Percentiles rank a stretch among this genome's conserved stretches.
phyloP scores from a whole-genome alignment of 2,888 invertebrate genomes.

The Platycheirus rosarum region DNA sequence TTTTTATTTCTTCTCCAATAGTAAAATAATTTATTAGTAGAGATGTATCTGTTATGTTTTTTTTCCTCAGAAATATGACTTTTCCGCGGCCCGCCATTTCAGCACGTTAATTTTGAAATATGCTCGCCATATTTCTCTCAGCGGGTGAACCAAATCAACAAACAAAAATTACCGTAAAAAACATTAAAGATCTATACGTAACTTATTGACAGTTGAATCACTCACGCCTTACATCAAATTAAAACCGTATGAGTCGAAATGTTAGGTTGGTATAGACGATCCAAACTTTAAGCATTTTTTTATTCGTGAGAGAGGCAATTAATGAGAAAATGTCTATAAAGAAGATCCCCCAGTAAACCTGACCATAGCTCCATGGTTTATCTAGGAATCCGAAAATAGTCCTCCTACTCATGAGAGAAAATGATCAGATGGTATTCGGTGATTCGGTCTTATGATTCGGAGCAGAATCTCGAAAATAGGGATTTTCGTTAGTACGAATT shows the following conservation, averaged over 20 bases:
- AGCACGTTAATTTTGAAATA: constrained; percentile 16
- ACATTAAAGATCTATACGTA: constrained; percentile 26
- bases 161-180: constrained; percentile 22
- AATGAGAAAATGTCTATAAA: constrained; percentile 6
- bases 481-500: constrained; percentile 66
- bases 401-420: constrained; percentile 48
- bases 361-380: constrained; percentile 1
- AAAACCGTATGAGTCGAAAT: not conserved
- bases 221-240: constrained; percentile 34
- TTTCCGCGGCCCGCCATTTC: constrained; percentile 1
- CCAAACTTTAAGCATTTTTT: not conserved
- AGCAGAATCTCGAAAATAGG: constrained; percentile 36
- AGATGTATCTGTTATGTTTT: not conserved
- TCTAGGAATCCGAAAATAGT: constrained; percentile 71
- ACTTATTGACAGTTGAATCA: constrained; percentile 42
- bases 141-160: constrained; percentile 37
- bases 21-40: no score
- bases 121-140: constrained; percentile 19
- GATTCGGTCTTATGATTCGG: constrained; percentile 32
- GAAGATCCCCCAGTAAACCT: constrained; percentile 27
- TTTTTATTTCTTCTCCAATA: not conserved
- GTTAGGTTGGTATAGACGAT: not conserved
- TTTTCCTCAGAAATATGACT: not conserved
- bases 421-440: constrained; percentile 33
- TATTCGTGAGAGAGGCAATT: constrained; percentile 8